Percentiles rank a stretch among this genome's conserved stretches.
Conservation (phyloP, 2,113 vertebrate genomes). For the Phoxinus phoxinus region DNA sequence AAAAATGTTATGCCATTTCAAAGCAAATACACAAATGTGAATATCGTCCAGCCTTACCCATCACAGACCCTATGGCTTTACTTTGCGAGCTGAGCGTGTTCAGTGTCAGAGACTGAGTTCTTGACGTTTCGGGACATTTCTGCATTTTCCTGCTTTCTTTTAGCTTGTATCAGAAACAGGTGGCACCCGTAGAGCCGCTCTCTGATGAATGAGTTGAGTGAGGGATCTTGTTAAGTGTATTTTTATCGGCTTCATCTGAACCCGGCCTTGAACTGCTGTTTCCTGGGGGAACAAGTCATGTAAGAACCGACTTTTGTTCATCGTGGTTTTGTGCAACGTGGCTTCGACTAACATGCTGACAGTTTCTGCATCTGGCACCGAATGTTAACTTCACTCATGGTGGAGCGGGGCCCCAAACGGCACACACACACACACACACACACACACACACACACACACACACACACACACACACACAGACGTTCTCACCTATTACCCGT, state of each 20-base stretch:
- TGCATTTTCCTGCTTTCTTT: conserved; percentile 8
- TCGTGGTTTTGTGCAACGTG: conserved; percentile 40
- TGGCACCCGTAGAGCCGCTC: conserved; percentile 30
- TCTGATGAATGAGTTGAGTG: conserved; percentile 45
- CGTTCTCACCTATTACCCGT: conserved; percentile 64
- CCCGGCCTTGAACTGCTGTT: conserved; percentile 36
- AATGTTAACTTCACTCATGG: conserved; percentile 53
- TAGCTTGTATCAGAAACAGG: conserved; percentile 49
- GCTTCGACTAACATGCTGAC: conserved; percentile 46
- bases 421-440: conserved; percentile 22
- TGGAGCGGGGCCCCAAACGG: conserved; percentile 29
- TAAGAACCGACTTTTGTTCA: conserved; percentile 59
- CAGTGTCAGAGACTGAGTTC: conserved; percentile 9
- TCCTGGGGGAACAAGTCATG: conserved; percentile 35
- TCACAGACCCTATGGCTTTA: neutral
- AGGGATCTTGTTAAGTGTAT: conserved; percentile 34
- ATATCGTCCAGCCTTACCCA: neutral
- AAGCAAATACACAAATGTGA: neutral
- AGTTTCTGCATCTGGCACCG: conserved; percentile 59
- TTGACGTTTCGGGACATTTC: conserved; percentile 16
- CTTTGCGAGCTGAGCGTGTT: neutral
- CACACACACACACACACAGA: conserved; percentile 41
- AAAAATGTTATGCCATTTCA: neutral
- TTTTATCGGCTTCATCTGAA: conserved; percentile 46
- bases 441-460: conserved; percentile 36